phyloP scores from a whole-genome alignment of 2,888 invertebrate species.

The Brachycybe producta region DNA sequence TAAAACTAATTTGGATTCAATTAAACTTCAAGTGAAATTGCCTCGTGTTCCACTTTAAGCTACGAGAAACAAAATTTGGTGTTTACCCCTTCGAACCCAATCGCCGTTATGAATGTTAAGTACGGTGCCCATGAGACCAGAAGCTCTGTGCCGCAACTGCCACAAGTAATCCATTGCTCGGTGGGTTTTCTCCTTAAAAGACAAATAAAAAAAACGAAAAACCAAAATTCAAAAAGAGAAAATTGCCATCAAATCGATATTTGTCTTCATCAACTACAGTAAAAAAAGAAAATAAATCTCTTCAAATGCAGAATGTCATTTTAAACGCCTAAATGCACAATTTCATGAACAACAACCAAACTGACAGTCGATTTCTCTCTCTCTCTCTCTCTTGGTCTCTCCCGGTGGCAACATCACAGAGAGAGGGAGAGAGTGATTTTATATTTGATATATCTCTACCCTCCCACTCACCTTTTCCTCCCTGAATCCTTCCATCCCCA shows the following conservation, averaged over 20 bases:
- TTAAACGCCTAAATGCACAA: neutral
- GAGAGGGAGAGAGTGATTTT: too few species aligned
- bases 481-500: too few species aligned
- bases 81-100: conserved; percentile 68
- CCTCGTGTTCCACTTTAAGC: too few species aligned
- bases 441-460: too few species aligned
- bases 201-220: neutral
- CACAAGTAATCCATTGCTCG: conserved; percentile 93
- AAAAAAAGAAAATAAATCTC: conserved; percentile 1
- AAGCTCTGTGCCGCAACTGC: conserved; percentile 77
- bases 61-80: neutral
- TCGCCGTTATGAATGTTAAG: conserved; percentile 96
- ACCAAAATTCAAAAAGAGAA: conserved; percentile 4
- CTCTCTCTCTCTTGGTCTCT: too few species aligned
- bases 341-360: neutral
- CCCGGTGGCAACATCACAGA: too few species aligned
- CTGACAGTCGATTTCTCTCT: too few species aligned
- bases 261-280: too few species aligned
- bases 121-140: conserved; percentile 93
- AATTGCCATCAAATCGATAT: too few species aligned
- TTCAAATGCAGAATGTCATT: neutral
- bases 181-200: conserved; percentile 64
- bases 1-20: too few species aligned
- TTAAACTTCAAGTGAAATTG: too few species aligned
- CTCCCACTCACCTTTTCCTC: too few species aligned